A percentile compares a stretch with the other conserved stretches of the same genome.
Evolutionary conservation across 2,888 invertebrate species (phyloP).

Genomic region (Panopea generosa): DNA sequence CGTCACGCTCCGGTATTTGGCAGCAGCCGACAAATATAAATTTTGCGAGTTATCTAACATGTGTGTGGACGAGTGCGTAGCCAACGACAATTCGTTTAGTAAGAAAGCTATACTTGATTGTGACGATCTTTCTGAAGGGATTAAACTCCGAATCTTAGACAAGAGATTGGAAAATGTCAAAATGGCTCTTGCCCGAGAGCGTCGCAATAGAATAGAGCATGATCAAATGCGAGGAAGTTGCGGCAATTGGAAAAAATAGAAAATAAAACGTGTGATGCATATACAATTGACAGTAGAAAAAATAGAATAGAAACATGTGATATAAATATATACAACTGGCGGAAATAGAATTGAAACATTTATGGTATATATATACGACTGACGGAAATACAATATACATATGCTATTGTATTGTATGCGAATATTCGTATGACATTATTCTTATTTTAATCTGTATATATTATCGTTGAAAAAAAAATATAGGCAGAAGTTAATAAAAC

Average conservation of each 20-base stretch:
- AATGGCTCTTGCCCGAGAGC: constrained; percentile 23
- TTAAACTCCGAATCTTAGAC: constrained; percentile 29
- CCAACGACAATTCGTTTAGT: constrained; percentile 38
- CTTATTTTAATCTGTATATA: too few relatives aligned
- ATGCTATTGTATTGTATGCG: too few relatives aligned
- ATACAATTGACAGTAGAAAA: too few relatives aligned
- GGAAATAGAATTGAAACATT: too few relatives aligned
- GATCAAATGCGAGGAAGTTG: constrained; percentile 6
- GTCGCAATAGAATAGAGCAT: constrained; percentile 18
- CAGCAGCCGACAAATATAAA: constrained; percentile 44
- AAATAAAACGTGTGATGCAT: too few relatives aligned
- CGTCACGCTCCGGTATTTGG: constrained; percentile 28
- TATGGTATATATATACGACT: too few relatives aligned
- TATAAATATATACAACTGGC: too few relatives aligned
- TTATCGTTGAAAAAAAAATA: too few relatives aligned
- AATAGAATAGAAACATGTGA: too few relatives aligned
- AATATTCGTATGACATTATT: too few relatives aligned
- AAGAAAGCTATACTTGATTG: constrained; percentile 18
- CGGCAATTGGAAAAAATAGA: constrained; percentile 5
- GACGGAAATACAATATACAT: too few relatives aligned
- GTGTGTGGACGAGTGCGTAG: constrained; percentile 42
- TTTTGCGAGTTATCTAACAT: constrained; percentile 28
- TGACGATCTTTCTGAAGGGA: constrained; percentile 39
- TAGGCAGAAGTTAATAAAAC: too few relatives aligned
- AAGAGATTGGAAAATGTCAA: constrained; percentile 38